Percentiles rank a stretch among this genome's conserved stretches.
phyloP scores from a whole-genome alignment of 23 tunicate genomes.

The Oikopleura dioica region DNA sequence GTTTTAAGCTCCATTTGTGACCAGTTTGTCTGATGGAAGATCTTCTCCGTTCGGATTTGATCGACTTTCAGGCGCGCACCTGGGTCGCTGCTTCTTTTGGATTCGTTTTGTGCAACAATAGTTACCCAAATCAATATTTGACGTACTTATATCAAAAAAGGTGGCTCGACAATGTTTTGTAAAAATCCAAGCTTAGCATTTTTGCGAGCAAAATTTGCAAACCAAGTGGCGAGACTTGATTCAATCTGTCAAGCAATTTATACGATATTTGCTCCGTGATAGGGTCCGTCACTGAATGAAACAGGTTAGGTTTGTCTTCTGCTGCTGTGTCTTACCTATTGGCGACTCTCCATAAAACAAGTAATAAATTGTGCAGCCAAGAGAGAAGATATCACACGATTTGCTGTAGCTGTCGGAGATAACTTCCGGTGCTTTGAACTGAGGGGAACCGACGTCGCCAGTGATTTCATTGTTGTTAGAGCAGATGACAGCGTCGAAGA shows the following conservation, averaged over 20 bases:
- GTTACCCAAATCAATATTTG: no score
- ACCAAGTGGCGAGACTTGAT: neutral
- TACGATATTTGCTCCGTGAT: constrained; percentile 6
- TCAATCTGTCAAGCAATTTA: neutral
- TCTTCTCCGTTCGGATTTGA: neutral
- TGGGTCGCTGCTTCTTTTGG: no score
- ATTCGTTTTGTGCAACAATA: no score
- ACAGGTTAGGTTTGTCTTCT: no score
- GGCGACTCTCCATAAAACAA: constrained; percentile 9
- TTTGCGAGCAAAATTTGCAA: neutral
- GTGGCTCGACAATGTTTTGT: neutral
- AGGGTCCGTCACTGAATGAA: constrained; percentile 1
- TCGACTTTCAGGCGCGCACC: neutral
- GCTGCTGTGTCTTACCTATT: no score
- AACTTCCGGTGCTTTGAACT: constrained; percentile 4
- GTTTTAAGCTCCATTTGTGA: neutral
- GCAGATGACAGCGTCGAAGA: neutral
- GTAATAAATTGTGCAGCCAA: neutral
- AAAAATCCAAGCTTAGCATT: neutral
- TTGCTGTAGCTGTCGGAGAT: neutral
- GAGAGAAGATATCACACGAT: neutral
- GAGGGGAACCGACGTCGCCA: neutral
- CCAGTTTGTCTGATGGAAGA: neutral
- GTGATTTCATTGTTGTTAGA: neutral
- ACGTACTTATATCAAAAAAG: neutral